Evolutionary conservation across 2,113 vertebrate genomes (phyloP).

Genomic region (Numenius arquata): DNA sequence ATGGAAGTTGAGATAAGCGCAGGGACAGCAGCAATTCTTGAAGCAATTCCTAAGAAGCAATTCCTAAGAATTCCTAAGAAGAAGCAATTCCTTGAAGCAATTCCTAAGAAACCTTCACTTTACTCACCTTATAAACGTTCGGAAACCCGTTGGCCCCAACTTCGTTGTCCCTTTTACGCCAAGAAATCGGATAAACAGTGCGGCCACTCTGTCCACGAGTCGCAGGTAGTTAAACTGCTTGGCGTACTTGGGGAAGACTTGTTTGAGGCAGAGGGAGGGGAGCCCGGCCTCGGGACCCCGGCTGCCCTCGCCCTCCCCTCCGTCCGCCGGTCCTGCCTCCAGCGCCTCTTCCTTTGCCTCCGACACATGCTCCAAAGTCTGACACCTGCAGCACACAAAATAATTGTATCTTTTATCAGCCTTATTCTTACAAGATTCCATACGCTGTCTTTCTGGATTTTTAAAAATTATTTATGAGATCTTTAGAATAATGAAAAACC

Average conservation of each 20-base stretch:
- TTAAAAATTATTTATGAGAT: neutral
- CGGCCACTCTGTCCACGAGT: constrained; percentile 86
- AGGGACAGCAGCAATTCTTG: neutral
- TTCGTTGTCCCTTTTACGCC: constrained; percentile 91
- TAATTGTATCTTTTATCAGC: neutral
- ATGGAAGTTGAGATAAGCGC: neutral
- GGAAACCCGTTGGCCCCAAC: constrained; percentile 90
- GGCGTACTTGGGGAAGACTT: constrained; percentile 94
- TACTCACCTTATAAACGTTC: constrained; percentile 91
- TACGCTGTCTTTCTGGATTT: neutral
- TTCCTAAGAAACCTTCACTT: neutral
- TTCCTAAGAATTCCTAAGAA: neutral
- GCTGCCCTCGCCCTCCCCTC: accelerated
- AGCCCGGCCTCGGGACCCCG: neutral
- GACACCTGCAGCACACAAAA: constrained; percentile 57
- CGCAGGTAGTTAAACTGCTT: constrained; percentile 90
- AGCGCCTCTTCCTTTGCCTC: constrained; percentile 40
- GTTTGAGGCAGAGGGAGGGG: constrained; percentile 90
- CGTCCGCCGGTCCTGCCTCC: neutral
- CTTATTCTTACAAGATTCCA: neutral
- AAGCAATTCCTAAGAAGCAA: neutral
- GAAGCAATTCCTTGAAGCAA: too few species aligned
- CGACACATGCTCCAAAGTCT: neutral
- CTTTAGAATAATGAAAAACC: neutral
- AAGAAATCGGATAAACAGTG: constrained; percentile 91